Evolutionary conservation across 2,113 vertebrate species (phyloP), one percentile per base, ranked within the genome.

Genomic region (Ailuropoda melanoleuca): DNA sequence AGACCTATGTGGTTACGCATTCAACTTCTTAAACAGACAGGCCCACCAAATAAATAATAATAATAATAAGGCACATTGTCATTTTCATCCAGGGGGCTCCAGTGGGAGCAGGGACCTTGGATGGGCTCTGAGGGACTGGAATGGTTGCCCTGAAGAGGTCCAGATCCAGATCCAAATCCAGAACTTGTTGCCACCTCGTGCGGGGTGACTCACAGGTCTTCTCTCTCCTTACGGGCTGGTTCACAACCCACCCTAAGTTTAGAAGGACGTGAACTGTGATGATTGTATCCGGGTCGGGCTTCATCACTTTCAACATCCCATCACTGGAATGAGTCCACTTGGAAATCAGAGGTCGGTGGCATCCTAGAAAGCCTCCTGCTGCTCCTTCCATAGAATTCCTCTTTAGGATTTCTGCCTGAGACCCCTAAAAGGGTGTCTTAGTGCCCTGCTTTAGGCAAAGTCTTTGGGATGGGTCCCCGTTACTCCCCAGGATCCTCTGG

Each of bases 401-500:
- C 93, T 34, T 53, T 37, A 24, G 89, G 93, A 1, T n/a, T 83
- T 55, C 66, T 43, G 81, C 34, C 10, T 10, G 62, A 56, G 58
- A 46, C 48, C 53, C 64, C 17, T 34, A 4, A 18, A 18, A 4
- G 43, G 19, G 17, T 0, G 7, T 64, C 81, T 72, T 43, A 2
- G 64, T 4, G 34, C 17, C 77, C 34, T 15, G 60, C 13, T 55
- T 18, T 48, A 77, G 10, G 53, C 37, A 0, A 50, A 81, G 83
- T 58, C 74, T 90, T 37, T 50, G 37, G 55, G 26, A 23, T 4
- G 77, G 53, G 18, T 53, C 24, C 60, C 60, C 66, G 75, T 93
- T 95, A 98, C 58, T 98, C 98, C 13, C n/a, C 86, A 4, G 81
- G 96, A 60, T 53, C 46, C 2, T 31, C 96, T 26, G 50, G 88